Percentiles rank a stretch among this genome's conserved stretches.
Evolutionary conservation across 2,888 invertebrate species (phyloP).

Genomic region (Nemotelus pantherinus): DNA sequence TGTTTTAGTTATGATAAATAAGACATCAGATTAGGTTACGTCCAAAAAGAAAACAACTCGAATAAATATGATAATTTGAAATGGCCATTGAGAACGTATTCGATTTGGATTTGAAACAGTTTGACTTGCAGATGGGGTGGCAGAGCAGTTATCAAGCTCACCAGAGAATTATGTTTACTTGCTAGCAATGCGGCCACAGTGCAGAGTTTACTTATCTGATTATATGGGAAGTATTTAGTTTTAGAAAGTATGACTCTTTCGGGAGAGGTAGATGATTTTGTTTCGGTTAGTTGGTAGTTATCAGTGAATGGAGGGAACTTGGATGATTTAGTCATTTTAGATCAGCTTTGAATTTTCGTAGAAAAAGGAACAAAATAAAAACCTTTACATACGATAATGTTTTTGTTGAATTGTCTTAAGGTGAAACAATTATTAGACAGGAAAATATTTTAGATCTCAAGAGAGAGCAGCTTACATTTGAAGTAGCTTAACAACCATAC

Average conservation of each 20-base stretch:
- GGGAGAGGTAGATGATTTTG: not conserved
- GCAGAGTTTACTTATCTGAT: conserved; percentile 48
- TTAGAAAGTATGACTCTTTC: conserved; percentile 22
- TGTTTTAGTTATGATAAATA: conserved; percentile 51
- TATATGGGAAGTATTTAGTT: conserved; percentile 47
- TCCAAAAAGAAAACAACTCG: conserved; percentile 49
- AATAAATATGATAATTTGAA: conserved; percentile 51
- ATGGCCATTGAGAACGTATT: conserved; percentile 46
- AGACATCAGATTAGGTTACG: conserved; percentile 51
- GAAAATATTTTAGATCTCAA: no score
- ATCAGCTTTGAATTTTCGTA: no score
- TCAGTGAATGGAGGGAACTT: no score
- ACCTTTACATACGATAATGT: no score
- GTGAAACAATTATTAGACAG: no score
- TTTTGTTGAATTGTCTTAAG: no score
- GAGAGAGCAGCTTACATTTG: no score
- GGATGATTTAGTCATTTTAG: no score
- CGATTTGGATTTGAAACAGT: conserved; percentile 5
- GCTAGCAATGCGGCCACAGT: conserved; percentile 31
- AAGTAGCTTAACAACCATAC: no score
- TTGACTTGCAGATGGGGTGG: conserved; percentile 36
- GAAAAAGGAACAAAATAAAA: no score
- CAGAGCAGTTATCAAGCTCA: conserved; percentile 34
- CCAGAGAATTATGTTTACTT: conserved; percentile 30
- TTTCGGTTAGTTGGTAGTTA: no score